Evolutionary conservation across 1,140 invertebrate genomes (phyloP).

Genomic region (Epicauta chinensis): DNA sequence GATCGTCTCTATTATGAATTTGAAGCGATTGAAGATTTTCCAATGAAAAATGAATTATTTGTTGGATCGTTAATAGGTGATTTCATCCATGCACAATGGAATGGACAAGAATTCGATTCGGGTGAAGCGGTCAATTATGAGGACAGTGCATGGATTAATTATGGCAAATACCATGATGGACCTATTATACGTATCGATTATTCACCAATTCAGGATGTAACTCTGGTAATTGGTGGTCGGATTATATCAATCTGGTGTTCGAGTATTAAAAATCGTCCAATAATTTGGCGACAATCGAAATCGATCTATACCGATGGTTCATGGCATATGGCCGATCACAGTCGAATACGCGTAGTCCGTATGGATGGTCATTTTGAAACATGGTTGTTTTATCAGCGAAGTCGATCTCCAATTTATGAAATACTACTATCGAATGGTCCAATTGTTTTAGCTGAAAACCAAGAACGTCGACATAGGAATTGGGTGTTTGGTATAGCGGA

Average conservation of each 20-base stretch:
- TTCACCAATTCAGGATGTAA: conserved; percentile 45
- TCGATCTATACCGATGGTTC: conserved; percentile 47
- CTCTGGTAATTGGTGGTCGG: conserved; percentile 52
- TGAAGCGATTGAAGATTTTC: background rate
- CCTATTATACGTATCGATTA: conserved; percentile 48
- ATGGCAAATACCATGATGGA: conserved; percentile 58
- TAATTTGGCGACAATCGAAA: conserved; percentile 49
- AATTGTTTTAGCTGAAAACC: background rate
- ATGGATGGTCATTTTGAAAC: conserved; percentile 51
- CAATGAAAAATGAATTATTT: background rate
- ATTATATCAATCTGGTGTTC: conserved; percentile 55
- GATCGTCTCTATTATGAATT: background rate
- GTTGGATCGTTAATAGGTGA: conserved; percentile 40
- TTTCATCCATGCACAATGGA: conserved; percentile 49
- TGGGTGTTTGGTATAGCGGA: conserved; percentile 8
- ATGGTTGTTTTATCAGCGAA: conserved; percentile 48
- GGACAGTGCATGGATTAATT: conserved; percentile 43
- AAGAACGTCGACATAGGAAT: background rate
- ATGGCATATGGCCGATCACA: conserved; percentile 41
- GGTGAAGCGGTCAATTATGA: conserved; percentile 51
- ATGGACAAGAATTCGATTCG: conserved; percentile 54
- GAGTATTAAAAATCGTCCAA: conserved; percentile 43
- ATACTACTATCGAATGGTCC: conserved; percentile 29
- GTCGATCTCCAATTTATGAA: conserved; percentile 37
- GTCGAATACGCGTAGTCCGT: conserved; percentile 44